These are phyloP conservation scores for Trissolcus basalis DNA, from an alignment of 1,140 invertebrate genomes.

Conservation along the genomic window DNA sequence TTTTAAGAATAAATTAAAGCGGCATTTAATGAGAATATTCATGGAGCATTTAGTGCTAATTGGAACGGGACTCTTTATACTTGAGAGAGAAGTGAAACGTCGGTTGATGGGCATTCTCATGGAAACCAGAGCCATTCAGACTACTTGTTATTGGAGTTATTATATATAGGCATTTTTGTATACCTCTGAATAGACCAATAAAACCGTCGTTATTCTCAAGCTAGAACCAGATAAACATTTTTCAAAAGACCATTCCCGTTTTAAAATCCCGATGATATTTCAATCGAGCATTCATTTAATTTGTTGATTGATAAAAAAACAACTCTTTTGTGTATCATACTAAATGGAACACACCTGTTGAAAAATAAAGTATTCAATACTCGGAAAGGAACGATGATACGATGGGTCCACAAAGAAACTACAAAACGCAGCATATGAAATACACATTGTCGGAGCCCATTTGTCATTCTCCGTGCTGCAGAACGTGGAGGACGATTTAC, in stretches of 20 bases:
- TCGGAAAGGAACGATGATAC: background rate
- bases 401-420: constrained; percentile 27
- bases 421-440: constrained; percentile 38
- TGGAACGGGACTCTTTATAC: constrained; percentile 35
- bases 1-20: constrained; percentile 50
- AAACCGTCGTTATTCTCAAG: too few relatives aligned
- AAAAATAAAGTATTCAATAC: too few relatives aligned
- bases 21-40: constrained; percentile 53
- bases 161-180: too few relatives aligned
- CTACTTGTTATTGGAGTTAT: too few relatives aligned
- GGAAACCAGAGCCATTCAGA: constrained; percentile 18
- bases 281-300: too few relatives aligned
- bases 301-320: background rate
- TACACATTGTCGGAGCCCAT: constrained; percentile 55
- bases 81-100: constrained; percentile 42
- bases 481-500: constrained; percentile 57
- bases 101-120: constrained; percentile 35
- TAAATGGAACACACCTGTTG: background rate
- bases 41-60: constrained; percentile 52
- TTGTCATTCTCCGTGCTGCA: constrained; percentile 49
- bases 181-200: too few relatives aligned
- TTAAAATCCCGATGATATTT: too few relatives aligned
- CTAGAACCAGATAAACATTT: too few relatives aligned
- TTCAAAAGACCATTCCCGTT: too few relatives aligned
- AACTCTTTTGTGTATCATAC: background rate